Percentiles rank a stretch among this genome's conserved stretches.
Conservation (phyloP, 2,113 vertebrate species). For the Cervus canadensis region DNA sequence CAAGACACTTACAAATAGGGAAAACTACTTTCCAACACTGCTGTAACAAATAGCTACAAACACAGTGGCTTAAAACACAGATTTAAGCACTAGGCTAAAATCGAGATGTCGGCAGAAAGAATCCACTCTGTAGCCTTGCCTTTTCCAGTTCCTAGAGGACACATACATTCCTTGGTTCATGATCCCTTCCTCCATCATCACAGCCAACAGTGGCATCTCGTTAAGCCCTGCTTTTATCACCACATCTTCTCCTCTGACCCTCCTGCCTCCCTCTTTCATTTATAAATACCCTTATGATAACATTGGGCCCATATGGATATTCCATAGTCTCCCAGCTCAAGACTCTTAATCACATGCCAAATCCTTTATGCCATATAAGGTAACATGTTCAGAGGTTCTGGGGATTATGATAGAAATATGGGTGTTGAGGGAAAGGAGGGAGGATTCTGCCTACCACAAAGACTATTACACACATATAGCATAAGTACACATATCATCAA, state of each 20-base stretch:
- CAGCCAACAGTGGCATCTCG: not conserved
- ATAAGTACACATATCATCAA: not conserved
- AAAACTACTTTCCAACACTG: not conserved
- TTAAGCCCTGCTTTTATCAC: not conserved
- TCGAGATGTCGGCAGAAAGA: not conserved
- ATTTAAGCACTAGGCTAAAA: not conserved
- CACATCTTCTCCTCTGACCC: not conserved
- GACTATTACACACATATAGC: not conserved
- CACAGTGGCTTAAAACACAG: not conserved
- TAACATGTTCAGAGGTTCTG: not conserved
- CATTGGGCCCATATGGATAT: not conserved
- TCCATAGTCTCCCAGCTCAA: not conserved
- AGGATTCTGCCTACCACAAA: not conserved
- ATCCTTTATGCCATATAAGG: not conserved
- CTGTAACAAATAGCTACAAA: not conserved
- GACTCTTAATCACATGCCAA: not conserved
- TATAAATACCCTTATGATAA: not conserved
- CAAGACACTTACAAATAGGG: not conserved
- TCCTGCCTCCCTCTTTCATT: not conserved
- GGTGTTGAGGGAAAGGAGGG: not conserved
- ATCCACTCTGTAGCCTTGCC: not conserved
- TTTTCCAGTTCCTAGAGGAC: not conserved
- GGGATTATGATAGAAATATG: not conserved
- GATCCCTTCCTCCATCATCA: not conserved
- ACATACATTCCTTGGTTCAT: not conserved